Base-by-base conservation (phyloP, 2,113 vertebrate genomes). In the Psettodes erumei region DNA sequence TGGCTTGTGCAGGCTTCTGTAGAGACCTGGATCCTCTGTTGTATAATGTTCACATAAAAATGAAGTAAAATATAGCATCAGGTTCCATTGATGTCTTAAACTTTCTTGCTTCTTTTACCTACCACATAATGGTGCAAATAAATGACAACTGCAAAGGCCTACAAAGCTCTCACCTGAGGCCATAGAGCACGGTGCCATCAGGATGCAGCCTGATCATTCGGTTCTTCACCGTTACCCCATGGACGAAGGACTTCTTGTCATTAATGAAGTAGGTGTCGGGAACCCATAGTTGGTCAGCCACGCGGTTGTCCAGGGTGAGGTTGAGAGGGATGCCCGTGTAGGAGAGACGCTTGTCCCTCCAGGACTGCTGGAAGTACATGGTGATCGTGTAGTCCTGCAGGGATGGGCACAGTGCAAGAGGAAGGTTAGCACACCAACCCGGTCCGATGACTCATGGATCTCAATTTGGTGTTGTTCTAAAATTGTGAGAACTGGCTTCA, bases 301-400 rank as follows among this genome's bases (percentile, higher is more conserved):
- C 96, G 54, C 96, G 95, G 91, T 97, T 98, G 91, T 97, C 97
- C 87, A 98, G 90, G 8, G 96, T 97, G 69, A 98, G 94, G 74
- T 97, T 98, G 85, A 98, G 91, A 59, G 96, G 97, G 62, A 98
- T 97, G 89, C 96, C 96, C 38, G 97, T 96, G 85, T 98, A 98
- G 53, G 96, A 98, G 7, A 98, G 93, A 25, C 96, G 95, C 93
- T 98, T 98, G 92, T 98, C 97, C 68, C 96, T 95, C 96, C 97
- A 98, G 13, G 96, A 96, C 84, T 98, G 96, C 85, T 98, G 97
- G 89, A 98, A 97, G 83, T 98, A 98, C 96, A 97, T 97, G 86
- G 97, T 98, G 84, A 98, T 94, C 54, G 96, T 98, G 81, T 98
- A 98, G 87, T 98, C 96, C 96, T 98, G 90, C 18, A 27, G 75